Evolutionary conservation across 1,140 invertebrate species (phyloP).

Genomic region (Acyrthosiphon pisum): DNA sequence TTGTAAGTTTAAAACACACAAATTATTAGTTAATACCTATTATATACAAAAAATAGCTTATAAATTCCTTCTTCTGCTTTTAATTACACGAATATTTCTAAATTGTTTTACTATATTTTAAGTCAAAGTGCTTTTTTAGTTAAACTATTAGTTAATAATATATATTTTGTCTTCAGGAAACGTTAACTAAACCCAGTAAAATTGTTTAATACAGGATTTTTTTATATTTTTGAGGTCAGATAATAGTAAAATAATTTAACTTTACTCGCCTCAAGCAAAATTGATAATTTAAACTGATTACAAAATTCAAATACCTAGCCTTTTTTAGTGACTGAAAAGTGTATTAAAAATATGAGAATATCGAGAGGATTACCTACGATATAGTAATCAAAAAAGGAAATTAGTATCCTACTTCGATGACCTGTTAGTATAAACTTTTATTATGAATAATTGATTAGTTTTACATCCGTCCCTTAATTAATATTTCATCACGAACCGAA

Average conservation of each 20-base stretch:
- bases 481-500: neutral
- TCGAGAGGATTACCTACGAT: neutral
- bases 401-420: conserved; percentile 13
- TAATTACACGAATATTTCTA: neutral
- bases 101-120: neutral
- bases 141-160: neutral
- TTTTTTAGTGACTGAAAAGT: neutral
- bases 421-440: conserved; percentile 21
- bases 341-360: neutral
- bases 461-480: neutral
- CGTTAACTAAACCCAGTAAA: neutral
- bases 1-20: conserved; percentile 73
- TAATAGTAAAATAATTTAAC: neutral
- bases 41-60: neutral
- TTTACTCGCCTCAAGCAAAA: neutral
- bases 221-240: neutral
- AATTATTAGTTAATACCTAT: neutral
- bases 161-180: neutral
- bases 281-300: neutral
- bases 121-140: neutral
- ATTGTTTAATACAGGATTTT: neutral
- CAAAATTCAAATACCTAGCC: neutral
- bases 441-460: conserved; percentile 33
- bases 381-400: conserved; percentile 10
- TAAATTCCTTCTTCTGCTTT: neutral